Evolutionary conservation across 2,888 invertebrate species (phyloP).

Genomic region (Calameuta pallipes): DNA sequence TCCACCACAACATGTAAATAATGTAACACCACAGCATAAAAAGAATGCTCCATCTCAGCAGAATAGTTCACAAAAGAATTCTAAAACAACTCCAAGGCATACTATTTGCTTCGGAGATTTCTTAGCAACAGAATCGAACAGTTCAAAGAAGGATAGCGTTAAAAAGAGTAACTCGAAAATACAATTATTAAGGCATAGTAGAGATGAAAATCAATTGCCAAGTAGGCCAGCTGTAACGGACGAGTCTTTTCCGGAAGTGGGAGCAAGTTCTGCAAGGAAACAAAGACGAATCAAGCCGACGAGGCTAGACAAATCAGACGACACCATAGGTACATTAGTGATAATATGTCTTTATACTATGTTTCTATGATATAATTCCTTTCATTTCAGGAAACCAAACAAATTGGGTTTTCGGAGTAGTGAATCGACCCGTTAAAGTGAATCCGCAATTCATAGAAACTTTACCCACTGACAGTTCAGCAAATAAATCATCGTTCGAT

Average conservation of each 20-base stretch:
- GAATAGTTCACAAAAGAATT: slow-evolving; percentile 33
- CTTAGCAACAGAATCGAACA: slow-evolving; percentile 32
- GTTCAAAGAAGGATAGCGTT: slow-evolving; percentile 32
- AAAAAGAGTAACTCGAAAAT: slow-evolving; percentile 28
- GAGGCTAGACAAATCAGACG: slow-evolving; percentile 37
- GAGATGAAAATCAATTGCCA: slow-evolving; percentile 7
- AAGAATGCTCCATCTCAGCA: slow-evolving; percentile 26
- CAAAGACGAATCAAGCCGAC: slow-evolving; percentile 52
- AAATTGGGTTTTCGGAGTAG: slow-evolving; percentile 43
- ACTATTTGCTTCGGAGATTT: slow-evolving; percentile 47
- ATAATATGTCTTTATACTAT: neutral
- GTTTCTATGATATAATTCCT: neutral
- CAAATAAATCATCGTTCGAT: slow-evolving; percentile 43
- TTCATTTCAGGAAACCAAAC: slow-evolving; percentile 32
- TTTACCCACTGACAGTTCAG: slow-evolving; percentile 40
- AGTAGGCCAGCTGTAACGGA: slow-evolving; percentile 16
- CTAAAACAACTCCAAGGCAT: slow-evolving; percentile 32
- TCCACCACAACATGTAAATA: slow-evolving; percentile 14
- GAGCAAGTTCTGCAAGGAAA: slow-evolving; percentile 29
- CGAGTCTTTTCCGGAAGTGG: slow-evolving; percentile 30
- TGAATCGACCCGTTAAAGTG: slow-evolving; percentile 41
- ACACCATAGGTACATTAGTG: slow-evolving; percentile 37
- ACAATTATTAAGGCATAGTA: slow-evolving; percentile 13
- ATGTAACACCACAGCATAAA: slow-evolving; percentile 17
- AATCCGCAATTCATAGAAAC: slow-evolving; percentile 52